Evolutionary conservation across 1,140 invertebrate species (phyloP).

Genomic region (Muscidifurax raptorellus): DNA sequence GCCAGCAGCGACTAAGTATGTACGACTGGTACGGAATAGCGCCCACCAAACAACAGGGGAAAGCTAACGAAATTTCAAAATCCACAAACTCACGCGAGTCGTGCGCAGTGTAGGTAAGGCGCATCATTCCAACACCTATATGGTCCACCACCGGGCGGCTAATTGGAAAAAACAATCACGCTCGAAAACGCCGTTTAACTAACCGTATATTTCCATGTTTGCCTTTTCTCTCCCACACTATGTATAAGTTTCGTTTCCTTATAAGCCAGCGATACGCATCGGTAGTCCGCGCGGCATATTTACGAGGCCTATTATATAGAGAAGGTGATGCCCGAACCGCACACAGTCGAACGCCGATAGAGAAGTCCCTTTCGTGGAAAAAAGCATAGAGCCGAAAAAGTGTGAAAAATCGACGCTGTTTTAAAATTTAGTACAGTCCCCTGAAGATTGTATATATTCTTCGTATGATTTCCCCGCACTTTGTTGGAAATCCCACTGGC

Average conservation of each 20-base stretch:
- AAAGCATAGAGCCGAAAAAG: neutral
- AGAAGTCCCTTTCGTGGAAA: constrained; percentile 6
- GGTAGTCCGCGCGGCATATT: neutral
- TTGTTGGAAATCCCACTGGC: no score
- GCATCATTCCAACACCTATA: constrained; percentile 11
- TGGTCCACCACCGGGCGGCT: constrained; percentile 13
- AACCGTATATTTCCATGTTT: neutral
- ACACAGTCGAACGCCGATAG: neutral
- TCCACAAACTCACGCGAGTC: constrained; percentile 30
- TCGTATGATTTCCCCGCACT: no score
- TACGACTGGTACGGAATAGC: neutral
- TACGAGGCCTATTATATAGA: neutral
- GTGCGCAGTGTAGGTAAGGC: constrained; percentile 45
- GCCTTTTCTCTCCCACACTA: neutral
- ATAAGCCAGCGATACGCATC: constrained; percentile 19
- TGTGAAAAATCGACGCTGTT: constrained; percentile 16
- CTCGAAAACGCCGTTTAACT: constrained; percentile 24
- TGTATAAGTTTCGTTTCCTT: neutral
- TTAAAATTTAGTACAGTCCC: neutral
- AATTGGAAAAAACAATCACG: constrained; percentile 48
- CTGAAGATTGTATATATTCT: no score
- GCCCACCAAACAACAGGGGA: neutral
- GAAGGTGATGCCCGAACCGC: constrained; percentile 6
- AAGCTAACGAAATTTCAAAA: constrained; percentile 20
- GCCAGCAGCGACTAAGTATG: neutral